Evolutionary conservation across 2,797 vertebrate genomes (phyloP).

Genomic region (Sus cebifrons): DNA sequence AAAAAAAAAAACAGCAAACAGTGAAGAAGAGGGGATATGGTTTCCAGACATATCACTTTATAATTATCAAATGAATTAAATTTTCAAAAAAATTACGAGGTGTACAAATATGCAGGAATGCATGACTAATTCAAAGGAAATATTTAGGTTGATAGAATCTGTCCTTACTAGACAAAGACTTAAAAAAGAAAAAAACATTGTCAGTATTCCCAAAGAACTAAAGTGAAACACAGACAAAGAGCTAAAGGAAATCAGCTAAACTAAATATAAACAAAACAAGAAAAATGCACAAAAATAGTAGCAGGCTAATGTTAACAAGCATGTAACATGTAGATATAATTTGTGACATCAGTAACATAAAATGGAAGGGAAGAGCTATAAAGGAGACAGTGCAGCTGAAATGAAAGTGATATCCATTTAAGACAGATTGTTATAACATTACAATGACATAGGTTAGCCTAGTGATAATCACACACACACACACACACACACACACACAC

Average conservation of each 20-base stretch:
- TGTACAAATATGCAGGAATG: background rate
- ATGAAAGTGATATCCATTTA: background rate
- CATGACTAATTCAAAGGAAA: background rate
- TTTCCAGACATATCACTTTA: background rate
- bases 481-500: no score
- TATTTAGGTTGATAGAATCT: background rate
- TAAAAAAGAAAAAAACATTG: background rate
- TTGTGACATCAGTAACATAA: background rate
- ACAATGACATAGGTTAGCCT: background rate
- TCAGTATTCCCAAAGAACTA: background rate
- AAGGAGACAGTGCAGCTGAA: background rate
- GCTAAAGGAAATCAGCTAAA: background rate
- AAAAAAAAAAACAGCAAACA: background rate
- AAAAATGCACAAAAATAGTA: background rate
- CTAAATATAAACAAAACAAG: background rate
- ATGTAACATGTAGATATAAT: background rate
- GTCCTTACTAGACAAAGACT: background rate
- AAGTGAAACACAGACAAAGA: background rate
- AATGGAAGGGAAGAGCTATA: background rate
- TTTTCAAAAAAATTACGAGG: background rate
- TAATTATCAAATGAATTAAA: background rate
- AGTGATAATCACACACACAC: background rate
- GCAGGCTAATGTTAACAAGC: background rate
- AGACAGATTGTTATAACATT: background rate
- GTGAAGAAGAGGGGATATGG: background rate